phyloP scores from a whole-genome alignment of 2,797 vertebrate species.

The Nothura maculosa region DNA sequence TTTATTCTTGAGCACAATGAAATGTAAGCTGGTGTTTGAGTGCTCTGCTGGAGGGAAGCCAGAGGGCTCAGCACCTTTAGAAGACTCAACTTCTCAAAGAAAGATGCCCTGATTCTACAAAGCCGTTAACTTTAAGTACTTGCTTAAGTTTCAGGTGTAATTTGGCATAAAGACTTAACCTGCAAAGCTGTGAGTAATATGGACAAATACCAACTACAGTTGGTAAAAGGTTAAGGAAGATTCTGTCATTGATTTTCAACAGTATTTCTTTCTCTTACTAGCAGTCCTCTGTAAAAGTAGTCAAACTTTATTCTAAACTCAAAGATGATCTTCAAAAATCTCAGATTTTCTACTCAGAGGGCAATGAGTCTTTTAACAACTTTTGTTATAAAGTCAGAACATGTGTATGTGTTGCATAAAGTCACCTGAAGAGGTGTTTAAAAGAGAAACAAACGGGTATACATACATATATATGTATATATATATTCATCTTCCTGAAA shows the following conservation, averaged over 20 bases:
- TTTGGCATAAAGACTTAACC: not conserved
- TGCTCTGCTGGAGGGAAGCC: constrained; percentile 62
- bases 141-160: constrained; percentile 32
- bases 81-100: constrained; percentile 9
- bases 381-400: not conserved
- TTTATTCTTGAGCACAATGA: constrained; percentile 38
- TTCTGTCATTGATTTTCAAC: not conserved
- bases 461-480: not conserved
- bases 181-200: not conserved
- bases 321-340: not conserved
- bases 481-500: not conserved
- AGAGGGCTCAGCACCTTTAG: constrained; percentile 2
- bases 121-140: constrained; percentile 2
- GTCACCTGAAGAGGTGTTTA: not conserved
- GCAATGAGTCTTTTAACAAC: not conserved
- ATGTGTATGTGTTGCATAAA: accelerated
- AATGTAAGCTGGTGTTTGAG: constrained; percentile 58
- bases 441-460: not conserved
- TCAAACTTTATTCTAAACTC: not conserved
- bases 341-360: not conserved
- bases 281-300: not conserved
- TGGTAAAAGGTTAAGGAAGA: not conserved
- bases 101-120: constrained; percentile 26
- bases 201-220: constrained; percentile 12
- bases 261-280: not conserved